phyloP scores from a whole-genome alignment of 1,140 invertebrate genomes.

The Lucilia cuprina region DNA sequence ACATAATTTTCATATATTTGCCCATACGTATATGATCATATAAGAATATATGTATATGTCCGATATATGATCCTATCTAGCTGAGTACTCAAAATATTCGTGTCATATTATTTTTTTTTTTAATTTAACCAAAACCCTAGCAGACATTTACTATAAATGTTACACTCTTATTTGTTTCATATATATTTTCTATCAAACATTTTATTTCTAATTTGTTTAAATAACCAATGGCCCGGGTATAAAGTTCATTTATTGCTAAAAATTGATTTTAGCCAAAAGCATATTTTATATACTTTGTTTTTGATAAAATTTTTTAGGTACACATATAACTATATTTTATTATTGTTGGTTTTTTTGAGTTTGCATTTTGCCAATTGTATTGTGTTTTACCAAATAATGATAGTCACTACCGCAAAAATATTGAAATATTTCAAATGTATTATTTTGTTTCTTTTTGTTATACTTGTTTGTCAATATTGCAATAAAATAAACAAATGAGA shows the following conservation, averaged over 20 bases:
- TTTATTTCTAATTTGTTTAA: conserved; percentile 32
- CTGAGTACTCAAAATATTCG: too few species aligned
- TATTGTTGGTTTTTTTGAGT: neutral
- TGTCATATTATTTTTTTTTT: too few species aligned
- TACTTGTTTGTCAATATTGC: conserved; percentile 11
- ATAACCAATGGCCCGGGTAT: neutral
- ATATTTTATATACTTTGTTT: conserved; percentile 19
- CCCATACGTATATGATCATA: too few species aligned
- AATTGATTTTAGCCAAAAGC: conserved; percentile 20
- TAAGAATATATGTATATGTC: too few species aligned
- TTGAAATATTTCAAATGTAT: neutral
- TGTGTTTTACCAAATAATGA: conserved; percentile 12
- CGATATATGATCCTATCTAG: too few species aligned
- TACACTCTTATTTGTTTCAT: neutral
- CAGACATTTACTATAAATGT: too few species aligned
- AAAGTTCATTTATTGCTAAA: conserved; percentile 14
- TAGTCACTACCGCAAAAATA: conserved; percentile 3
- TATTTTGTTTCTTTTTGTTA: neutral
- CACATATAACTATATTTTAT: neutral
- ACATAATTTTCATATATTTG: too few species aligned
- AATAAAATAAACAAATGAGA: neutral
- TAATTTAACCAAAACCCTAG: too few species aligned
- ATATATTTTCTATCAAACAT: neutral
- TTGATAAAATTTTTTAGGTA: neutral
- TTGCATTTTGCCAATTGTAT: neutral